phyloP scores from a whole-genome alignment of 2,113 vertebrate species.

The Bambusicola thoracicus region DNA sequence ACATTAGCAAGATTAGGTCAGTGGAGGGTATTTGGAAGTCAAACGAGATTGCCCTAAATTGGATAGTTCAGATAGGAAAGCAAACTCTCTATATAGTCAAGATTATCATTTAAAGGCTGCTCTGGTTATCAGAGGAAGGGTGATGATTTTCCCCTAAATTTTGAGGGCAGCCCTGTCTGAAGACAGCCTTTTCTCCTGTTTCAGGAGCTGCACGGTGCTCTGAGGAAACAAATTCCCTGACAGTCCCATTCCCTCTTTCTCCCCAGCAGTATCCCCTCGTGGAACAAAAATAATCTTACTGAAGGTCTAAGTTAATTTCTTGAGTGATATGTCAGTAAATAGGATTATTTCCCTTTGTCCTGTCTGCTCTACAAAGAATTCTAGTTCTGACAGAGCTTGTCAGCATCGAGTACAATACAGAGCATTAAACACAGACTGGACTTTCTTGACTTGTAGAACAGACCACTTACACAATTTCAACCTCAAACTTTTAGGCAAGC shows the following conservation, averaged over 20 bases:
- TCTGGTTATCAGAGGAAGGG: not conserved
- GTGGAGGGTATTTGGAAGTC: not conserved
- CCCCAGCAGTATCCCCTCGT: not conserved
- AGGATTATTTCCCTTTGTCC: not conserved
- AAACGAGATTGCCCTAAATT: fast-evolving
- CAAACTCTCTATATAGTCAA: not conserved
- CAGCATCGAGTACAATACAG: not conserved
- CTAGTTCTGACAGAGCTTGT: not conserved
- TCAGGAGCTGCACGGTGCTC: not conserved
- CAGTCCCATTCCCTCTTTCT: not conserved
- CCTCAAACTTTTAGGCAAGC: not conserved
- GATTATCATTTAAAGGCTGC: not conserved
- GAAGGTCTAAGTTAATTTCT: not conserved
- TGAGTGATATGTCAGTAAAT: not conserved
- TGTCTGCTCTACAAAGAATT: not conserved
- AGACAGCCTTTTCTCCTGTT: not conserved
- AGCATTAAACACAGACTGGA: not conserved
- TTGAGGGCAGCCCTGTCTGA: not conserved
- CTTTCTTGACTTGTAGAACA: not conserved
- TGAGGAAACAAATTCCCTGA: not conserved
- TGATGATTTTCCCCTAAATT: too few relatives aligned
- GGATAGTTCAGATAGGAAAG: not conserved
- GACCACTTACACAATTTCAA: not conserved
- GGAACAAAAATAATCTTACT: not conserved
- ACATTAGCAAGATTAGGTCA: not conserved